Base-by-base conservation (phyloP, 2,113 vertebrate species). In the Pollimyrus isidori region DNA sequence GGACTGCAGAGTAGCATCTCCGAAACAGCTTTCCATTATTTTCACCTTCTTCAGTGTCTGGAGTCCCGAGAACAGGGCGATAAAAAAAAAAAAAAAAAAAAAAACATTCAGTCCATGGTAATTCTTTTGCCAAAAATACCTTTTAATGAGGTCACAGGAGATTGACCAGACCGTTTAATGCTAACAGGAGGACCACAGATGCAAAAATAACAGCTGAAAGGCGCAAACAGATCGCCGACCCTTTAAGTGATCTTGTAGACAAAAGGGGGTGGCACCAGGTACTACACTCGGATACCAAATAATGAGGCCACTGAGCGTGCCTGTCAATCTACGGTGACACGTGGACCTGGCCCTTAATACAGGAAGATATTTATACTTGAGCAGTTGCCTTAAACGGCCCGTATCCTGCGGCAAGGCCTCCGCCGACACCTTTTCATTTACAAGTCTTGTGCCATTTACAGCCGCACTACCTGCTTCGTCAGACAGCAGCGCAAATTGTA, bases 201-300 rank as follows among this genome's bases (percentile, higher is more conserved):
- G 73, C 73, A 80, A 80, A 80, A 80, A 80, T 76, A 76, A 76
- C 69, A 76, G 69, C 69, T 76, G 11, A 76, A 30, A 69, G 62
- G 73, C 35, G 10, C 73, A 39, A 13, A 80, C 4, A 17, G 17
- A 35, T 80, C 17, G 7, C 6, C 13, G 19, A 35, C 30, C 69
- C 69, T 39, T 39, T 30, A 76, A 76, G 73, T 42, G 73, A 42
- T 80, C 2, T 35, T 42, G 35, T 4, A 42, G 35, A 80, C 35
- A 42, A 80, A 39, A 19, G 73, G 15, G 30, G 73, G 30, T 30
- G 3, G 10, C 19, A 6, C 35, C 35, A 6, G 15, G 0, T 42
- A 80, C 15, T 80, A 80, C 17, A 2, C 39, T 6, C 0, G 30
- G 17, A 39, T 80, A 19, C 15, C 73, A 35, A 4, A 39, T 80